phyloP scores from a whole-genome alignment of 2,888 invertebrate genomes.

The Phalera bucephala region DNA sequence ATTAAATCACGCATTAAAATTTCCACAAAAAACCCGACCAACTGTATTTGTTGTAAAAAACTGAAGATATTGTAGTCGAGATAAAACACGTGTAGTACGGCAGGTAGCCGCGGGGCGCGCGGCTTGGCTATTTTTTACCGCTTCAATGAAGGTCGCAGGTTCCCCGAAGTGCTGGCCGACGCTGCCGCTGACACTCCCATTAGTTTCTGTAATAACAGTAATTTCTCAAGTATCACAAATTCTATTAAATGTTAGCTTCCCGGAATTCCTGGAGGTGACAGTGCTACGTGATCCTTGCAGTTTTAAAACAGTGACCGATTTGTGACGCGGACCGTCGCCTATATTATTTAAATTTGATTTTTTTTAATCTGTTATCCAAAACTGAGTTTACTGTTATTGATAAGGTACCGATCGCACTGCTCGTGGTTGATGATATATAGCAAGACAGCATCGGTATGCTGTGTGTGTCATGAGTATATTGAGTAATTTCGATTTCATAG shows the following conservation, averaged over 20 bases:
- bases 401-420: too few species aligned
- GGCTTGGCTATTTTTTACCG: constrained; percentile 26
- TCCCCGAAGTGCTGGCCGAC: constrained; percentile 37
- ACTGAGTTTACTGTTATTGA: too few species aligned
- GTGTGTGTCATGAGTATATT: too few species aligned
- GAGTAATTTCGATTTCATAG: too few species aligned
- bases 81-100: constrained; percentile 6
- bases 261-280: constrained; percentile 14
- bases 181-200: constrained; percentile 26
- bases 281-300: too few species aligned
- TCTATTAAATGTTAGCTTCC: constrained; percentile 12
- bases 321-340: too few species aligned
- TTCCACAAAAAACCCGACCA: not conserved
- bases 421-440: too few species aligned
- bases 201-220: constrained; percentile 32
- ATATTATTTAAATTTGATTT: too few species aligned
- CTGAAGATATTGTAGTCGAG: constrained; percentile 4
- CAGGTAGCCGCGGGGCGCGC: constrained; percentile 31
- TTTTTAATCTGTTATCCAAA: too few species aligned
- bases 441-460: too few species aligned
- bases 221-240: constrained; percentile 21
- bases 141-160: constrained; percentile 24
- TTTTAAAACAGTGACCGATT: too few species aligned
- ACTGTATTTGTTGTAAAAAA: constrained; percentile 2
- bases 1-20: constrained; percentile 1